A percentile compares a stretch with the other conserved stretches of the same genome.
Evolutionary conservation across 2,888 invertebrate genomes (phyloP).

Genomic region (Aleiodes leptofemur): DNA sequence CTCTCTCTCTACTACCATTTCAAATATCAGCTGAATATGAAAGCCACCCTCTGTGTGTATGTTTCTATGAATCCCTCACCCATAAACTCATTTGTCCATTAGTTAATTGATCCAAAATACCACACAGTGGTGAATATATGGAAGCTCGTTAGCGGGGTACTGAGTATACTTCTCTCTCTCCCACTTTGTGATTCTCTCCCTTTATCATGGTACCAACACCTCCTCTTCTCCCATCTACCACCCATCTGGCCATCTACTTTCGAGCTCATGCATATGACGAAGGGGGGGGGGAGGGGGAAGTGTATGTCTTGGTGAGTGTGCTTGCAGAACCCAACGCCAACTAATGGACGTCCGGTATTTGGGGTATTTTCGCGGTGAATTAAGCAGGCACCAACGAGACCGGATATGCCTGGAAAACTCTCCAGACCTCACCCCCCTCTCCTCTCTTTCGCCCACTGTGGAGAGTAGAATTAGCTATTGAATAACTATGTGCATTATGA

Average conservation of each 20-base stretch:
- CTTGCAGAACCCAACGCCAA: constrained; percentile 57
- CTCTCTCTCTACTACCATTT: too few relatives aligned
- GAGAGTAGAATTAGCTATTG: constrained; percentile 26
- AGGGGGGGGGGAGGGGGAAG: neutral
- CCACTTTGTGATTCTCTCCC: neutral
- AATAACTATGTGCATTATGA: constrained; percentile 14
- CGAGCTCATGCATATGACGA: constrained; percentile 9
- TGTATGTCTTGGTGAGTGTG: constrained; percentile 50
- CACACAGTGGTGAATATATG: constrained; percentile 55
- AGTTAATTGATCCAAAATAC: constrained; percentile 71
- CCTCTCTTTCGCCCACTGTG: neutral
- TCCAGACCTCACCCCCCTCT: too few relatives aligned
- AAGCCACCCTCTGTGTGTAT: neutral
- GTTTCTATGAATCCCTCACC: constrained; percentile 53
- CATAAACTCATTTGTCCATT: constrained; percentile 71
- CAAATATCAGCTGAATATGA: neutral
- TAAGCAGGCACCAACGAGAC: constrained; percentile 39
- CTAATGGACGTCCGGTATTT: constrained; percentile 73
- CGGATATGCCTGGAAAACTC: constrained; percentile 24
- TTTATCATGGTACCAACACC: constrained; percentile 9
- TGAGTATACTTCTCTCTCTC: constrained; percentile 5
- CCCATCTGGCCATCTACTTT: constrained; percentile 19
- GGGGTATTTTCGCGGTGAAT: constrained; percentile 64
- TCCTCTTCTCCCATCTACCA: constrained; percentile 7
- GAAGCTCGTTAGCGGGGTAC: constrained; percentile 34